A percentile compares a stretch with the other conserved stretches of the same genome.
phyloP scores from a whole-genome alignment of 2,113 vertebrate genomes.

The Sarotherodon lohbergeri region DNA sequence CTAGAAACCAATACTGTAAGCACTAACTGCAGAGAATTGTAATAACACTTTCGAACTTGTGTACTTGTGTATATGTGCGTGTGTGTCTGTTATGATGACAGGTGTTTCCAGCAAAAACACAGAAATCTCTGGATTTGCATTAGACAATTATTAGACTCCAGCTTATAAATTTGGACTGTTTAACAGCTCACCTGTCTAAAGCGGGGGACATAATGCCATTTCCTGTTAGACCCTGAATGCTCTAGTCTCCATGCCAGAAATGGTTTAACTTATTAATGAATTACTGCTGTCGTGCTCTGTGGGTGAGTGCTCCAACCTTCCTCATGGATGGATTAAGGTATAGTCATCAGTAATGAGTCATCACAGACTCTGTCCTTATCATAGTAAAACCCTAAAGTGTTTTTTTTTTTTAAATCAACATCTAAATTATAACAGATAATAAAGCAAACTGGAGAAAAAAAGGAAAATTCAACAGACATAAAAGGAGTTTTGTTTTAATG shows the following conservation, averaged over 20 bases:
- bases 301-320: neutral
- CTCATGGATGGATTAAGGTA: neutral
- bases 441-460: neutral
- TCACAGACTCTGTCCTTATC: neutral
- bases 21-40: neutral
- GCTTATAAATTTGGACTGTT: neutral
- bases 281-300: neutral
- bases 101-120: neutral
- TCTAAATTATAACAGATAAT: neutral
- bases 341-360: neutral
- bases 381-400: neutral
- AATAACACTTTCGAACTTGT: neutral
- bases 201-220: neutral
- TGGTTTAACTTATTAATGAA: neutral
- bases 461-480: neutral
- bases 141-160: neutral
- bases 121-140: neutral
- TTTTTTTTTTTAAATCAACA: neutral
- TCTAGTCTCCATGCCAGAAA: neutral
- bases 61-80: neutral
- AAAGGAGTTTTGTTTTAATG: neutral
- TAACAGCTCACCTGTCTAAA: neutral
- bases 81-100: neutral
- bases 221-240: neutral
- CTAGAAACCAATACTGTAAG: neutral